Evolutionary conservation across 2,888 invertebrate species (phyloP).

Genomic region (Proisotoma minuta): DNA sequence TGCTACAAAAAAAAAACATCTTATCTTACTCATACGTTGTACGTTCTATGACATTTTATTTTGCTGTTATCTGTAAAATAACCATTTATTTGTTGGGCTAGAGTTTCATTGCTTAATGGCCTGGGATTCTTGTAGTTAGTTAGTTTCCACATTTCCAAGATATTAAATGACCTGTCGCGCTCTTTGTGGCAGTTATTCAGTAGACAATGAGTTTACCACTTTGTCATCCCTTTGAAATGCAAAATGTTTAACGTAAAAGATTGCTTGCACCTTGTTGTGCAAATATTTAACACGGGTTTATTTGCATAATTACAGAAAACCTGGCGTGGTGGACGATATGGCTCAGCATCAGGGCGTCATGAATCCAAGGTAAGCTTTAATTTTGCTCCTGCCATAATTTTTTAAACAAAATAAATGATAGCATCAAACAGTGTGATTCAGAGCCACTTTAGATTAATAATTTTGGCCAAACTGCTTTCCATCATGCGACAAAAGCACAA

Average conservation of each 20-base stretch:
- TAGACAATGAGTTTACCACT: background rate
- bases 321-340: conserved; percentile 46
- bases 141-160: conserved; percentile 10
- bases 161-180: conserved; percentile 28
- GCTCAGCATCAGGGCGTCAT: conserved; percentile 37
- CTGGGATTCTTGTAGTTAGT: conserved; percentile 15
- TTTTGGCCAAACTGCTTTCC: too few relatives aligned
- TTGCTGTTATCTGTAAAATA: too few relatives aligned
- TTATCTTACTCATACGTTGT: too few relatives aligned
- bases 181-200: conserved; percentile 20
- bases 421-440: too few relatives aligned
- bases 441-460: too few relatives aligned
- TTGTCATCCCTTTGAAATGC: conserved; percentile 3
- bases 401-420: too few relatives aligned
- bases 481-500: too few relatives aligned
- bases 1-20: too few relatives aligned
- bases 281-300: background rate
- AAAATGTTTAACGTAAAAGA: background rate
- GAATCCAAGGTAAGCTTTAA: conserved; percentile 42
- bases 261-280: background rate
- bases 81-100: too few relatives aligned
- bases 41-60: too few relatives aligned
- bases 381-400: too few relatives aligned
- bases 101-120: too few relatives aligned
- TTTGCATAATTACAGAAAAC: conserved; percentile 39